Evolutionary conservation across 2,888 invertebrate genomes (phyloP), one percentile per base, ranked within the genome.

Genomic region (Teinopalpus imperialis): DNA sequence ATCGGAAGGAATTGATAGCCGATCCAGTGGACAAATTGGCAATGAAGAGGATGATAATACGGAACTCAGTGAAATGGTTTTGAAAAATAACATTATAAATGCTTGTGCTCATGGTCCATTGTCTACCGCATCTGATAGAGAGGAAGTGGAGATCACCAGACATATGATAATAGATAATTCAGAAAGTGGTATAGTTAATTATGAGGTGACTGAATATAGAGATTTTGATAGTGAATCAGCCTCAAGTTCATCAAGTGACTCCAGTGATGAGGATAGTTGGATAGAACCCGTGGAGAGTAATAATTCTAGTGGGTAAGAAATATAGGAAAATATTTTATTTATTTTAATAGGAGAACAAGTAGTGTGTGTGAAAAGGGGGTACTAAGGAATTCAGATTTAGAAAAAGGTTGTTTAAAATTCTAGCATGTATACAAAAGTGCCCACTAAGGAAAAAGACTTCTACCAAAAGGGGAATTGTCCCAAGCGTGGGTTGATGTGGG

Each of bases 1-100:
- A 54, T 83, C 87, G 0, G 87, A 87, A 32, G 76, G 77, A 49
- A 76, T 76, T 16, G 77, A 77, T 51, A 70, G 73, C 12, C 71
- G 63, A 43, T 76, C 78, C 2, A 72, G 76, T 48, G 66, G 66
- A 8, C 63, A 69, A 51, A 61, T 63, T 10, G 72, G 65, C 26
- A 75, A 81, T 49, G 80, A 78, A 43, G 81, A 85, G 54, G 82
- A 81, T 1, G 87, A 87, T 48, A 68, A 76, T 1, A 64, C 72
- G 18, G 85, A 85, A 56, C 65, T 83, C 14, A 88, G 82, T 70
- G 86, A 86, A 51, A 88, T 89, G 87, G 88, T 89, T 47, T 65
- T 87, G 48, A 88, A 87, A 54, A 87, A 89, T 68, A 89, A 88
- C 52, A 85, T 88, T 40, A 88, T 89, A 54, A 89, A 89, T 53